Base-by-base conservation (phyloP, 2,113 vertebrate species). In the Cebus imitator region DNA sequence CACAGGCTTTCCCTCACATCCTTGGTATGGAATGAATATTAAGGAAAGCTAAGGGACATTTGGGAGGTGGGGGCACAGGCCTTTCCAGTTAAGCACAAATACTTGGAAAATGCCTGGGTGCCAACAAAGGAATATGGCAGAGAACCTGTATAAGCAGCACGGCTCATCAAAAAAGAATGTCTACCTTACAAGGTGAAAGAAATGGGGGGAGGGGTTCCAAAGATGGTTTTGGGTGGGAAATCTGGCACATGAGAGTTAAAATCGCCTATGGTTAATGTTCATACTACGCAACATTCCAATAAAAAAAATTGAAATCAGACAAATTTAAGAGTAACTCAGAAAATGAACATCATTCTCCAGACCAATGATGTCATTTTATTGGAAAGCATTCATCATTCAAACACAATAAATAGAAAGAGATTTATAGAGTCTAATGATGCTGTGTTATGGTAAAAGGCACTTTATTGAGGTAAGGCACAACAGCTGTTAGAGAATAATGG, bases 381-480 rank as follows among this genome's bases (percentile, higher is more conserved):
- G 98, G 97, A 97, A 98, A 98, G 82, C 97, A 97, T 97, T 97
- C 98, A 97, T 96, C 97, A 98, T 98, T 98, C 97, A 98, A 98
- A 89, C 90, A 97, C 13, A 98, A 97, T 96, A 98, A 97, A 98
- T 87, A 18, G 93, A 96, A 97, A 97, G 95, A 97, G 98, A 97
- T 97, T 98, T 98, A 98, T 73, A 96, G 95, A 95, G 96, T 95
- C 98, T 98, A 97, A 98, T 81, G 97, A 96, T 95, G 94, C 96
- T 94, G 87, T 95, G 97, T 95, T 97, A 96, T 68, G 97, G 98
- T 95, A 98, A 98, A 98, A 97, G 89, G 92, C 96, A 97, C 94
- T 98, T 97, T 96, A 79, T 92, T 98, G 97, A 98, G 96, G 94
- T 96, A 94, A 57, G 98, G 96, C 95, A 70, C 85, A 98, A 98